Conservation (phyloP, 2,888 invertebrate genomes). For the Tholera decimalis region DNA sequence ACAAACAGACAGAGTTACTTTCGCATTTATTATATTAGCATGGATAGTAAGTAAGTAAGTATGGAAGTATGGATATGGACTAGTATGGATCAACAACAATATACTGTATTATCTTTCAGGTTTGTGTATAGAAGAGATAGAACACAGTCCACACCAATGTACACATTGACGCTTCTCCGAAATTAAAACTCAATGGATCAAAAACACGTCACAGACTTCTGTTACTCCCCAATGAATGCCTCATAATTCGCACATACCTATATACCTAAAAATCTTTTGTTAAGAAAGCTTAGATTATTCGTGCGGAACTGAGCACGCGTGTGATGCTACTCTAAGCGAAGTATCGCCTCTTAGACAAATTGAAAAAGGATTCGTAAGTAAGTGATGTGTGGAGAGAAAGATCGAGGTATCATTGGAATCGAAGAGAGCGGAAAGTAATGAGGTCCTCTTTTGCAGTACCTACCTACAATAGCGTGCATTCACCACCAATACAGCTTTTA, state of each 20-base stretch:
- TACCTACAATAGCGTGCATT: background rate
- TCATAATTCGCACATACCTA: slow-evolving; percentile 11
- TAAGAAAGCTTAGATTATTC: slow-evolving; percentile 51
- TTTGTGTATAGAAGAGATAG: background rate
- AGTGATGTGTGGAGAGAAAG: slow-evolving; percentile 59
- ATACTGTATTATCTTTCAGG: background rate
- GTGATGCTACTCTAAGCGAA: slow-evolving; percentile 58
- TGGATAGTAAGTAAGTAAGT: too few species aligned
- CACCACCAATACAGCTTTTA: background rate
- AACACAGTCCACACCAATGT: background rate
- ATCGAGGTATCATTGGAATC: slow-evolving; percentile 35
- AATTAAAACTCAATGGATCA: background rate
- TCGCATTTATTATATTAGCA: too few species aligned
- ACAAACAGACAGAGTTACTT: too few species aligned
- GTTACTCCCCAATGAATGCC: background rate
- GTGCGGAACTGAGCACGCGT: slow-evolving; percentile 57
- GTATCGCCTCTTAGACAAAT: slow-evolving; percentile 71
- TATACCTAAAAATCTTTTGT: slow-evolving; percentile 33
- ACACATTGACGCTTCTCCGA: background rate
- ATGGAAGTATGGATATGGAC: too few species aligned
- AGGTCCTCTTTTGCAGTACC: slow-evolving; percentile 3
- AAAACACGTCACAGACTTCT: background rate
- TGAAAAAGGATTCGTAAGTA: slow-evolving; percentile 68
- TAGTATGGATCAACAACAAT: too few species aligned
- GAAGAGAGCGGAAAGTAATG: slow-evolving; percentile 25